These are phyloP conservation scores for Antigone vipio DNA, from an alignment of 2,113 vertebrate genomes.

Conservation along the genomic window DNA sequence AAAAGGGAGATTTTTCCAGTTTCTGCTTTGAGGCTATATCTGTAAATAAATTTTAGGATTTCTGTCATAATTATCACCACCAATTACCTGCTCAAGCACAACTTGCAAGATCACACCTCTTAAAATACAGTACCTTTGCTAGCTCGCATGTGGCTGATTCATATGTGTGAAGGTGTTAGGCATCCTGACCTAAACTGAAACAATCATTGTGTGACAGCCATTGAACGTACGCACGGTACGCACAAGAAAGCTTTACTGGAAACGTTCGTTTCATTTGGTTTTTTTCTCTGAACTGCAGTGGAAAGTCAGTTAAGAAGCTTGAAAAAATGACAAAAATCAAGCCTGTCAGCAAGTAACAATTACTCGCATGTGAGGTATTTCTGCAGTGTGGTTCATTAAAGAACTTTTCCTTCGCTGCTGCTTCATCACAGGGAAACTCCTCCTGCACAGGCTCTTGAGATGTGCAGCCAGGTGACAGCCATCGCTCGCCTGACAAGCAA, in stretches of 20 bases:
- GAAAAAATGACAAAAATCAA: not conserved
- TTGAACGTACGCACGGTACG: not conserved
- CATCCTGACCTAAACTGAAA: constrained; percentile 39
- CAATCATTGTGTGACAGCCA: constrained; percentile 10
- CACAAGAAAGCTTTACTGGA: constrained; percentile 15
- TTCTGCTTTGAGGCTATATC: not conserved
- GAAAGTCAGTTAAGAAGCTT: constrained; percentile 7
- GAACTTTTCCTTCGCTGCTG: not conserved
- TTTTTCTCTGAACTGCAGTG: constrained; percentile 17
- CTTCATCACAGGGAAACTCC: not conserved
- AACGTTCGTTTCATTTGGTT: not conserved
- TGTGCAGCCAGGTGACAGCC: not conserved
- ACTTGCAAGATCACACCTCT: constrained; percentile 1
- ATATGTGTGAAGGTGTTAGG: constrained; percentile 44
- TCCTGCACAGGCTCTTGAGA: not conserved
- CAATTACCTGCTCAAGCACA: not conserved
- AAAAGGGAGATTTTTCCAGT: not conserved
- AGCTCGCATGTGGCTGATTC: constrained; percentile 43
- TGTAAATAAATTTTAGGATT: not conserved
- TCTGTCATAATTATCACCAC: not conserved
- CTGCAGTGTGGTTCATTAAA: not conserved
- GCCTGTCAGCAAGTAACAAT: constrained; percentile 25
- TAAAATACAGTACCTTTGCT: constrained; percentile 1
- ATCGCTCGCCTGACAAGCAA: fast-evolving
- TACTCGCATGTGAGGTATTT: not conserved